Evolutionary conservation across 2,888 invertebrate genomes (phyloP), one percentile per base, ranked within the genome.

Genomic region (Andrena fulva): DNA sequence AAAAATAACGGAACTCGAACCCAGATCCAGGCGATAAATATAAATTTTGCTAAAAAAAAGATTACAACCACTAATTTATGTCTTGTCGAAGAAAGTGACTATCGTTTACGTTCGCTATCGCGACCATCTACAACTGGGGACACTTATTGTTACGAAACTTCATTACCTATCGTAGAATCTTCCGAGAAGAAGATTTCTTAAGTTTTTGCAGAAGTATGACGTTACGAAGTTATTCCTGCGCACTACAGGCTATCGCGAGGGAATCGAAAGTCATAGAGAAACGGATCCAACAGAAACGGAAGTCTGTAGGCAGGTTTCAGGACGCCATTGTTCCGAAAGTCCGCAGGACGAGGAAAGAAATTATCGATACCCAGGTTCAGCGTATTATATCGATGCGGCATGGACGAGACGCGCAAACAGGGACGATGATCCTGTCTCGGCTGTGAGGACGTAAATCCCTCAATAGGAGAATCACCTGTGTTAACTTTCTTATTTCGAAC

Each of bases 321-420:
- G 16, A 2, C n/a, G 10, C 1, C 35, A 8, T 16, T 16, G 10
- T 10, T 27, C n/a, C 3, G 35, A 50, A 50, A 20, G 33, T 6
- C 8, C 29, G 2, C 3, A 20, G 27, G 31, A 20, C 48, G 66
- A 24, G 29, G 48, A 42, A n/a, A 8, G 64, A 59, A 68, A 62
- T 72, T 72, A 60, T 2, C 68, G 80, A 80, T 72, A 67, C 68
- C 56, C n/a, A 35, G 42, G 62, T 63, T 78, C 59, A 67, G 70
- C 48, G 70, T 71, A 75, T 76, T 80, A 69, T 56, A 60, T 76
- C 63, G 80, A 71, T 59, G 70, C 62, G 16, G 42, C 52, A 31
- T n/a, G 42, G 66, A 52, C 69, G 60, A 6, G 20, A 10, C 71
- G 76, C 31, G 60, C 54, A 60, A 33, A 54, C 72, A 42, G 35